Conservation (phyloP, 2,797 vertebrate genomes). For the Myotis daubentonii region DNA sequence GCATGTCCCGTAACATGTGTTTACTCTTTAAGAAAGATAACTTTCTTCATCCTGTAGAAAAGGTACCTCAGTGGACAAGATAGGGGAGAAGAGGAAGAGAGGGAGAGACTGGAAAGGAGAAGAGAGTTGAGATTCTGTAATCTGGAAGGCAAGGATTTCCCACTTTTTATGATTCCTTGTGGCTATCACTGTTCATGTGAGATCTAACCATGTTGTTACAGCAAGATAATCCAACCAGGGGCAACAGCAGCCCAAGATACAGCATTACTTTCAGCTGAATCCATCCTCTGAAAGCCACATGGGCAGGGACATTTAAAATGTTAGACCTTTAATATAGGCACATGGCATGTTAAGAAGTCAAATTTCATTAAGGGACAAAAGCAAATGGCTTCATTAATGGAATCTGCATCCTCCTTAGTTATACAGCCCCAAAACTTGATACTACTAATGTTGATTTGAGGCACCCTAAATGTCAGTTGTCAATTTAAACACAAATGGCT, state of each 20-base stretch:
- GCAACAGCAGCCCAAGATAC: neutral
- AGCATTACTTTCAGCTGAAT: neutral
- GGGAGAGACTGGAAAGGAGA: neutral
- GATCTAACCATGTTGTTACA: neutral
- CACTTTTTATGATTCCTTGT: neutral
- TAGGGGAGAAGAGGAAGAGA: fast-evolving
- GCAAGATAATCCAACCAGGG: neutral
- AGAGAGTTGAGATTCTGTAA: neutral
- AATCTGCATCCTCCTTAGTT: neutral
- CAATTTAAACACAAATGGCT: neutral
- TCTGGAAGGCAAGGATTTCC: neutral
- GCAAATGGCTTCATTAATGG: neutral
- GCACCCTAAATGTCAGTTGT: neutral
- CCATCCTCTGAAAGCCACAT: neutral
- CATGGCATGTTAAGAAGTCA: neutral
- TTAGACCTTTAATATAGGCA: neutral
- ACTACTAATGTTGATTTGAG: neutral
- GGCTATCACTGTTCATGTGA: neutral
- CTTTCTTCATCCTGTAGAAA: neutral
- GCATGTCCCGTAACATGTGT: neutral
- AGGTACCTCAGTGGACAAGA: neutral
- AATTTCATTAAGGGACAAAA: neutral
- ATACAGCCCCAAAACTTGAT: neutral
- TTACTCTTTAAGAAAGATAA: neutral
- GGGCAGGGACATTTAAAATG: neutral